Percentiles rank a stretch among this genome's conserved stretches.
These are phyloP conservation scores for Spongilla lacustris DNA, from an alignment of 37 sponge, comb jelly and placozoan species.

Conservation along the genomic window DNA sequence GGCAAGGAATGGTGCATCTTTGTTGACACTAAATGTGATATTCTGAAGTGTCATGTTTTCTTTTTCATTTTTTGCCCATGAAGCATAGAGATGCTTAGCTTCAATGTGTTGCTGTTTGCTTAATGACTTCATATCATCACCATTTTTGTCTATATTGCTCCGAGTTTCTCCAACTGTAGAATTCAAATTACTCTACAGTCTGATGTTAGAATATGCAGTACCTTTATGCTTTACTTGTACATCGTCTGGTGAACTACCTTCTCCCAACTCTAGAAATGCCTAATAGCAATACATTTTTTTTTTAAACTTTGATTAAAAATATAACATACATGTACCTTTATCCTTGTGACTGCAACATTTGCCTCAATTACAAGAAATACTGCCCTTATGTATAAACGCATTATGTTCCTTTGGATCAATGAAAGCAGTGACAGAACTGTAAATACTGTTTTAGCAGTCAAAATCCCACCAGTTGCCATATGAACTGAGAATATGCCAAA, in stretches of 20 bases:
- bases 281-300: too few relatives aligned
- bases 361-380: slow-evolving; percentile 49
- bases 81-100: background rate
- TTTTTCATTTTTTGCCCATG: background rate
- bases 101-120: too few relatives aligned
- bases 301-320: too few relatives aligned
- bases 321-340: slow-evolving; percentile 39
- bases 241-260: too few relatives aligned
- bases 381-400: slow-evolving; percentile 19
- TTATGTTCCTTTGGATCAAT: slow-evolving; percentile 12
- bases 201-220: too few relatives aligned
- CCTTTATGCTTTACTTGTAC: too few relatives aligned
- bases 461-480: slow-evolving; percentile 24
- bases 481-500: slow-evolving; percentile 56
- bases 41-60: slow-evolving; percentile 13
- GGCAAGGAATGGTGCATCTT: slow-evolving; percentile 43
- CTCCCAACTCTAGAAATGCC: too few relatives aligned
- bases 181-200: too few relatives aligned
- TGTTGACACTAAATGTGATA: slow-evolving; percentile 36
- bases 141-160: too few relatives aligned
- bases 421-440: slow-evolving; percentile 26
- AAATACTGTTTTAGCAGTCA: slow-evolving; percentile 47
- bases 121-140: too few relatives aligned
- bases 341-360: slow-evolving; percentile 61
- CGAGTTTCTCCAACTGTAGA: too few relatives aligned